Conservation (phyloP, 2,113 vertebrate genomes). For the Thymallus thymallus region DNA sequence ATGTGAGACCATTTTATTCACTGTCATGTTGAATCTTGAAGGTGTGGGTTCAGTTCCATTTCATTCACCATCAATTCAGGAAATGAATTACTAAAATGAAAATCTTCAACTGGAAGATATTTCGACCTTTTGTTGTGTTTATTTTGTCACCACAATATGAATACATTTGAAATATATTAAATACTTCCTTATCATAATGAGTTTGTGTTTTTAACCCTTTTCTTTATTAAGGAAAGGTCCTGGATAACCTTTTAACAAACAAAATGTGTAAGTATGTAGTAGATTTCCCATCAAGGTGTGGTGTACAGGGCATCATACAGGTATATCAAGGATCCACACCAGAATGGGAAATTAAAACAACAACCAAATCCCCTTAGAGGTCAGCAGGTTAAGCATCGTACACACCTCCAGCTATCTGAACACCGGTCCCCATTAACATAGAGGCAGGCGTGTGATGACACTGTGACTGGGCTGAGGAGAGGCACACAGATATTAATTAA, state of each 20-base stretch:
- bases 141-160: background rate
- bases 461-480: constrained; percentile 17
- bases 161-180: background rate
- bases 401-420: constrained; percentile 21
- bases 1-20: constrained; percentile 23
- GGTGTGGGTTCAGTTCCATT: background rate
- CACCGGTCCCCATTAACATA: constrained; percentile 54
- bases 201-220: too few species aligned
- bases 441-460: constrained; percentile 52
- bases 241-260: too few species aligned
- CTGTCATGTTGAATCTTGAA: constrained; percentile 18
- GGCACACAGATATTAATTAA: constrained; percentile 58
- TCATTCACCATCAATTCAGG: background rate
- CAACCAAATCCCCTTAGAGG: constrained; percentile 32
- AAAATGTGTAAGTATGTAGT: background rate
- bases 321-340: constrained; percentile 27
- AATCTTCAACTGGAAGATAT: background rate
- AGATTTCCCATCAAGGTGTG: background rate
- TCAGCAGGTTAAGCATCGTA: constrained; percentile 45
- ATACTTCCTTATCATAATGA: too few species aligned
- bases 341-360: constrained; percentile 30
- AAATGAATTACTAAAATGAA: too few species aligned
- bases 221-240: too few species aligned
- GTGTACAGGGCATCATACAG: constrained; percentile 1
- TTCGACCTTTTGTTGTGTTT: background rate